phyloP scores from a whole-genome alignment of 2,797 vertebrate species.

The Erethizon dorsatum region DNA sequence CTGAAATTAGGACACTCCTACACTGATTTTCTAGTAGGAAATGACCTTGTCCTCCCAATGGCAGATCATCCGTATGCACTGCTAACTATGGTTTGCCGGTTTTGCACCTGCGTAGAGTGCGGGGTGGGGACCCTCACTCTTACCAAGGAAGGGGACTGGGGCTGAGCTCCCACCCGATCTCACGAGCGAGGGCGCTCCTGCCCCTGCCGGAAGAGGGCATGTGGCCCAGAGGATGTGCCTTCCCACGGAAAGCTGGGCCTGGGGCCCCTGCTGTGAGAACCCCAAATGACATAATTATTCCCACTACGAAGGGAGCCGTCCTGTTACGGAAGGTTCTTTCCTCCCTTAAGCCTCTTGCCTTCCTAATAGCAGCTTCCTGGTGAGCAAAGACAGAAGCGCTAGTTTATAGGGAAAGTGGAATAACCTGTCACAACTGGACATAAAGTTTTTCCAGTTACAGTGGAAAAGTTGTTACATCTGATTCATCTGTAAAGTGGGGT shows the following conservation, averaged over 20 bases:
- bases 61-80: background rate
- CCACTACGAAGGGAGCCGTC: background rate
- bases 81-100: background rate
- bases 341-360: background rate
- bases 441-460: background rate
- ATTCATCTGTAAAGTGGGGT: background rate
- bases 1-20: background rate
- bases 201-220: background rate
- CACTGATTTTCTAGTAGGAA: background rate
- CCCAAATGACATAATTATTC: background rate
- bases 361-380: background rate
- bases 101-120: background rate
- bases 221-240: background rate
- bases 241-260: background rate
- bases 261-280: background rate
- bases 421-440: background rate
- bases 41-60: background rate
- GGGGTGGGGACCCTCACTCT: background rate
- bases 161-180: background rate
- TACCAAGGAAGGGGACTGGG: background rate
- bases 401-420: background rate
- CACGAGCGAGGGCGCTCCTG: background rate
- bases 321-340: background rate
- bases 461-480: background rate
- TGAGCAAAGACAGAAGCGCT: background rate